Evolutionary conservation across 92 coral and sea anemone species (phyloP), one percentile per base, ranked within the genome.

Genomic region (Paragorgia papillata): DNA sequence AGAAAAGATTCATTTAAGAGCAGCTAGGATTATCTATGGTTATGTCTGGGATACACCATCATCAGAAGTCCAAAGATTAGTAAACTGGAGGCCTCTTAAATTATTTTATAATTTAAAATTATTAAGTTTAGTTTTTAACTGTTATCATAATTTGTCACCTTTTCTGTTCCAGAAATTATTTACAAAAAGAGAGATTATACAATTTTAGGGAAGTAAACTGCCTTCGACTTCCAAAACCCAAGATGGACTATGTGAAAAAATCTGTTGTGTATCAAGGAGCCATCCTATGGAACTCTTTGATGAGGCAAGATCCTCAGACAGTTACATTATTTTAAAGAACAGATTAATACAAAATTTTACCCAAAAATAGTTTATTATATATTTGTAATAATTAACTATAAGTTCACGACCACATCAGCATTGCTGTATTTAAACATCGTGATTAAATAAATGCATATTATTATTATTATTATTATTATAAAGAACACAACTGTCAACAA

Each of bases 1-100:
- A 20, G 80, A 81, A 54, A 61, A 48, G 46, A 59, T 55, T 32
- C 79, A 58, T 35, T 40, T 81, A 41, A 74, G 86, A 2, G 86
- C 69, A 28, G 74, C 80, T 21, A 82, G 76, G 51, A 82, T 73
- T 24, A 73, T 73, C 15, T 34, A 74, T 41, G 17, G 56, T 53
- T 41, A 69, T 55, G 80, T 33, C 26, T 79, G 83, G 75, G 37
- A 48, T 29, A 79, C 73, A 48, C 75, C 37, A 41, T 46, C 12
- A 46, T 6, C n/a, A 46, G 9, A 46, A 46, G 53, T 46, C 53
- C 53, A 46, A 46, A 46, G 53, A 46, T 15, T 46, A 46, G 14
- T 15, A 46, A 46, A 46, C 53, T 46, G 53, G 53, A 6, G n/a
- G 10, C 10, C 43, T 37, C 43, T 37, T 37, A 37, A 37, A 37